Percentiles rank a stretch among this genome's conserved stretches.
phyloP scores from a whole-genome alignment of 2,113 vertebrate genomes.

The Atlantisia rogersi region DNA sequence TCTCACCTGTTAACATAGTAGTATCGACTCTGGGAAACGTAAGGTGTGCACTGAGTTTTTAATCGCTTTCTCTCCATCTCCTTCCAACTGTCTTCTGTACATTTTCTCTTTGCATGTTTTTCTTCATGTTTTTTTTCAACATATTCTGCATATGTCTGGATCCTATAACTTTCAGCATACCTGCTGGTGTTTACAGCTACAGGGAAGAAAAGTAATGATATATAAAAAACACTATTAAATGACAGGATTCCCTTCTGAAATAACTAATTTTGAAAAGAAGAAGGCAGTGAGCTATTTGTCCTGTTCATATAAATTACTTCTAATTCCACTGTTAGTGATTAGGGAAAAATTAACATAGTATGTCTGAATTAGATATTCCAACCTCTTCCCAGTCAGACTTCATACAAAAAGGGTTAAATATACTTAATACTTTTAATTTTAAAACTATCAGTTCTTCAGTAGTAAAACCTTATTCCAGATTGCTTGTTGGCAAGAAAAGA shows the following conservation, averaged over 20 bases:
- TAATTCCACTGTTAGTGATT: not conserved
- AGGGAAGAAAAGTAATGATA: slow-evolving; percentile 1
- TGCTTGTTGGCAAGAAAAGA: slow-evolving; percentile 38
- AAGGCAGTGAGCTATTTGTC: not conserved
- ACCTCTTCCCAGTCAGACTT: not conserved
- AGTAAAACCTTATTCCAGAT: slow-evolving; percentile 1
- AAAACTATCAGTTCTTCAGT: slow-evolving; percentile 41
- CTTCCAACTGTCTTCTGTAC: slow-evolving; percentile 89
- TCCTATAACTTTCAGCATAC: slow-evolving; percentile 96
- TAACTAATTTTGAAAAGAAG: not conserved
- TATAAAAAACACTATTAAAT: not conserved
- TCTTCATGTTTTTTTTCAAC: slow-evolving; percentile 84
- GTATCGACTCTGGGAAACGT: slow-evolving; percentile 54
- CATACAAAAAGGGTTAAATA: not conserved
- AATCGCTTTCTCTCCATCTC: slow-evolving; percentile 79
- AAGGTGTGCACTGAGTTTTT: slow-evolving; percentile 70
- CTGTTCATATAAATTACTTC: not conserved
- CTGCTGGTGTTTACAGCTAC: slow-evolving; percentile 96
- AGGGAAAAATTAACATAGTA: not conserved
- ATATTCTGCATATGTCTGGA: slow-evolving; percentile 96
- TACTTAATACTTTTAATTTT: not conserved
- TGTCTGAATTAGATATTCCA: not conserved
- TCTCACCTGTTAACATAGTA: slow-evolving; percentile 72
- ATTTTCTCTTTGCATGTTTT: slow-evolving; percentile 81
- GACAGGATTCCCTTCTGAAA: not conserved